A percentile compares a stretch with the other conserved stretches of the same genome.
phyloP scores from a whole-genome alignment of 2,888 invertebrate genomes.

The Elmis aenea region DNA sequence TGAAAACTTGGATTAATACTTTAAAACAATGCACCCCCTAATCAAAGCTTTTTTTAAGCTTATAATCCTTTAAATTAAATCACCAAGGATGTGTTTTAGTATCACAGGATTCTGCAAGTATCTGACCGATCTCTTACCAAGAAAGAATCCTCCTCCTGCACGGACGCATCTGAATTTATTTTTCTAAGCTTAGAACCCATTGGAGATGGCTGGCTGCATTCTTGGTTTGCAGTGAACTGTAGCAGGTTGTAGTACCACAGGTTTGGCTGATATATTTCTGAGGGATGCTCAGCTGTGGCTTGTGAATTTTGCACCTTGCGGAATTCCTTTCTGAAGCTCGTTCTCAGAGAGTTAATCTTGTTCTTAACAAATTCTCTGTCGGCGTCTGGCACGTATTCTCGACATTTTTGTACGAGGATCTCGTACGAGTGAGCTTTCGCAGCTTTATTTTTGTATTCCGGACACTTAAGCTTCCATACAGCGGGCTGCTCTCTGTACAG shows the following conservation, averaged over 20 bases:
- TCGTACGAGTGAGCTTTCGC: conserved; percentile 16
- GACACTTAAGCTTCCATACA: conserved; percentile 15
- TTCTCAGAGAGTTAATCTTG: conserved; percentile 21
- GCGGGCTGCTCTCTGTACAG: conserved; percentile 16
- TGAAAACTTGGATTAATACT: too few relatives aligned
- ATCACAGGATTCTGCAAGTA: too few relatives aligned
- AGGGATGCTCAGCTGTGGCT: conserved; percentile 5
- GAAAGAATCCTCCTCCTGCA: too few relatives aligned
- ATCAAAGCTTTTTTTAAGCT: too few relatives aligned
- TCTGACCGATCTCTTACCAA: too few relatives aligned
- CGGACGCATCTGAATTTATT: too few relatives aligned
- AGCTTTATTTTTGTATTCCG: conserved; percentile 15
- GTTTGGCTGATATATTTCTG: conserved; percentile 13
- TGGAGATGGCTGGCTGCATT: too few relatives aligned
- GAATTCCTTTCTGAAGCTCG: conserved; percentile 20
- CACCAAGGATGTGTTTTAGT: too few relatives aligned
- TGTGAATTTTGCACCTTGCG: conserved; percentile 8
- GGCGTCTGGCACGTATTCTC: conserved; percentile 15
- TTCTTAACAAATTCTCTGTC: conserved; percentile 16
- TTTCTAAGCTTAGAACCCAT: too few relatives aligned
- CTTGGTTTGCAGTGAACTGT: conserved; percentile 5
- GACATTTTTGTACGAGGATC: conserved; percentile 14
- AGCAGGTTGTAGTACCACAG: conserved; percentile 19
- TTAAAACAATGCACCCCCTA: too few relatives aligned
- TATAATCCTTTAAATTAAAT: too few relatives aligned